phyloP scores from a whole-genome alignment of 2,797 vertebrate species.

The Microchirus variegatus region DNA sequence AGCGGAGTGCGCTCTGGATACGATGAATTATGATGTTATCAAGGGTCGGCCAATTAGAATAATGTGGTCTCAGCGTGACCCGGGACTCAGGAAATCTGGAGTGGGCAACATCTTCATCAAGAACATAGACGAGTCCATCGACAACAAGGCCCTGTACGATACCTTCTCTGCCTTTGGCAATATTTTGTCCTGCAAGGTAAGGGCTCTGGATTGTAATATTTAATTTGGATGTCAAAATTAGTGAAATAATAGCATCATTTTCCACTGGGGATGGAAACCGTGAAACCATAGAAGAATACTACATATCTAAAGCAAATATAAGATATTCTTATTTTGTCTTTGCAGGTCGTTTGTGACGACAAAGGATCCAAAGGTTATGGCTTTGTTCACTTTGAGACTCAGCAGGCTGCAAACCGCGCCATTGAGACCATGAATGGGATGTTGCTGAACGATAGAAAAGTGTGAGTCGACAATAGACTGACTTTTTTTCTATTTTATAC shows the following conservation, averaged over 20 bases:
- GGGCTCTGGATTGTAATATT: not conserved
- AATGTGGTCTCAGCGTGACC: constrained; percentile 99
- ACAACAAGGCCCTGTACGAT: constrained; percentile 97
- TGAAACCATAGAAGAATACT: too few species aligned
- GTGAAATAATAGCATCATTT: not conserved
- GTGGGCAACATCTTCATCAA: constrained; percentile 98
- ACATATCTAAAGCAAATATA: too few species aligned
- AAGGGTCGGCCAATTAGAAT: constrained; percentile 95
- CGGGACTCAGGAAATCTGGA: constrained; percentile 94
- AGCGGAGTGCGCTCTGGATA: constrained; percentile 97
- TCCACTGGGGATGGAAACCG: too few species aligned
- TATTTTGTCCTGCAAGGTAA: constrained; percentile 98
- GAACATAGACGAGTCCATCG: constrained; percentile 97
- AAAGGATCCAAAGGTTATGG: constrained; percentile 95
- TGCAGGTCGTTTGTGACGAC: constrained; percentile 93
- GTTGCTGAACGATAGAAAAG: constrained; percentile 96
- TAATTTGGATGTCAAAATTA: not conserved
- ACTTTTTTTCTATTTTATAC: not conserved
- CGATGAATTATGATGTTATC: constrained; percentile 98
- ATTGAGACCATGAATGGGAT: constrained; percentile 98
- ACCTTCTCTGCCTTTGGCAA: constrained; percentile 97
- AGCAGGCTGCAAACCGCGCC: constrained; percentile 91
- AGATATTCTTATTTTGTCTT: constrained; percentile 1
- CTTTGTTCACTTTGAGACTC: constrained; percentile 98
- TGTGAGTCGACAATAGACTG: constrained; percentile 83